Conservation (phyloP, 2,797 vertebrate genomes). For the Novumbra hubbsi region DNA sequence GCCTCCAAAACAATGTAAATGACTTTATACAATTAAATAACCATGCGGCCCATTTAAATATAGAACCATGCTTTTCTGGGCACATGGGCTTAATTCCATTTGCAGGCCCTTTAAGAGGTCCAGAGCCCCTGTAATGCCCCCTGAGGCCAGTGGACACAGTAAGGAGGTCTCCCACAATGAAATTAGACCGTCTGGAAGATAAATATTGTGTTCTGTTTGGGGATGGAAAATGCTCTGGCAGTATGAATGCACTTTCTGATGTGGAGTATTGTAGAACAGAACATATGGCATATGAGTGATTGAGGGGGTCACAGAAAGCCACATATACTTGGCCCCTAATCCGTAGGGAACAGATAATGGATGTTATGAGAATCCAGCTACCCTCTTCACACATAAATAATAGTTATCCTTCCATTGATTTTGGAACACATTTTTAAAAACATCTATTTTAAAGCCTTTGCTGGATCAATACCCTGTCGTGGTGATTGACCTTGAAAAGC, state of each 20-base stretch:
- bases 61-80: slow-evolving; percentile 36
- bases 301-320: neutral
- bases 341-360: neutral
- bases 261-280: neutral
- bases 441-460: too few species aligned
- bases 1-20: slow-evolving; percentile 63
- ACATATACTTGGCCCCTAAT: neutral
- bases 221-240: neutral
- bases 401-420: neutral
- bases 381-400: neutral
- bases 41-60: slow-evolving; percentile 61
- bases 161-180: slow-evolving; percentile 10
- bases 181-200: slow-evolving; percentile 8
- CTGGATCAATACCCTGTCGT: too few species aligned
- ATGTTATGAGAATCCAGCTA: neutral
- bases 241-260: neutral
- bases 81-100: slow-evolving; percentile 56
- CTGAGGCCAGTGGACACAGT: slow-evolving; percentile 20
- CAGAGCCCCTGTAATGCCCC: slow-evolving; percentile 31
- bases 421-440: neutral
- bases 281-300: neutral
- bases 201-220: neutral
- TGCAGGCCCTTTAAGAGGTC: slow-evolving; percentile 37
- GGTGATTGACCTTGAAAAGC: neutral
- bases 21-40: slow-evolving; percentile 70